A percentile compares a stretch with the other conserved stretches of the same genome.
Evolutionary conservation across 2,888 invertebrate species (phyloP).

Genomic region (Quadroppia sp.): DNA sequence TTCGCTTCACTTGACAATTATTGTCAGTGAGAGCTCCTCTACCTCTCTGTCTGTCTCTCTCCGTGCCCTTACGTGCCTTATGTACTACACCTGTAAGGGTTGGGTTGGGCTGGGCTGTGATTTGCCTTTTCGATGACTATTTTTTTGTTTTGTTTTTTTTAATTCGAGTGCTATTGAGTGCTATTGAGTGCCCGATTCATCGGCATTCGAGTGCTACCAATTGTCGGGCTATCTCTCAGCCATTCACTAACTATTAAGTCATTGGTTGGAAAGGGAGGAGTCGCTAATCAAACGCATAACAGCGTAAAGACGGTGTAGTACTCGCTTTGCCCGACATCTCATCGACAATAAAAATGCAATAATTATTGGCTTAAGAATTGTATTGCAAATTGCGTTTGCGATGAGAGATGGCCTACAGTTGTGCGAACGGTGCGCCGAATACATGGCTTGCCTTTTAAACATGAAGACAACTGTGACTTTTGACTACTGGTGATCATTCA

Average conservation of each 20-base stretch:
- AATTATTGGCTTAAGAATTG: constrained; percentile 29
- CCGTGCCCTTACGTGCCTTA: no score
- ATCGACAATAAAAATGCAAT: constrained; percentile 24
- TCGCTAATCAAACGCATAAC: constrained; percentile 33
- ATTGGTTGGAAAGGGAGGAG: constrained; percentile 25
- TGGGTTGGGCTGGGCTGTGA: constrained; percentile 22
- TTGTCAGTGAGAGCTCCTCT: background rate
- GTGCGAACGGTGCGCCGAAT: background rate
- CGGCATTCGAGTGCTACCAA: background rate
- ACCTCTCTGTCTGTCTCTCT: background rate
- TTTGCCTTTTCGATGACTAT: constrained; percentile 13
- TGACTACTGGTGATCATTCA: constrained; percentile 27
- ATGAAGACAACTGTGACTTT: constrained; percentile 28
- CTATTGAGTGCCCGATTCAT: constrained; percentile 7
- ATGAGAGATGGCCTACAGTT: constrained; percentile 10
- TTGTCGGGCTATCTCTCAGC: background rate
- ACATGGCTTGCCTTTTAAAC: background rate
- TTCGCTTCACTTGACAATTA: constrained; percentile 30
- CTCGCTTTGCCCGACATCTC: constrained; percentile 29
- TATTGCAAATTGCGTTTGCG: constrained; percentile 17
- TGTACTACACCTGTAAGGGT: background rate
- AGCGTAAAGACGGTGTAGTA: constrained; percentile 27
- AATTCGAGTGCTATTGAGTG: no score
- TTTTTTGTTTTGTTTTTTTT: background rate
- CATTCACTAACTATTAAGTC: constrained; percentile 20